These are phyloP conservation scores for Fregetta grallaria DNA, from an alignment of 2,113 vertebrate genomes.

Conservation along the genomic window DNA sequence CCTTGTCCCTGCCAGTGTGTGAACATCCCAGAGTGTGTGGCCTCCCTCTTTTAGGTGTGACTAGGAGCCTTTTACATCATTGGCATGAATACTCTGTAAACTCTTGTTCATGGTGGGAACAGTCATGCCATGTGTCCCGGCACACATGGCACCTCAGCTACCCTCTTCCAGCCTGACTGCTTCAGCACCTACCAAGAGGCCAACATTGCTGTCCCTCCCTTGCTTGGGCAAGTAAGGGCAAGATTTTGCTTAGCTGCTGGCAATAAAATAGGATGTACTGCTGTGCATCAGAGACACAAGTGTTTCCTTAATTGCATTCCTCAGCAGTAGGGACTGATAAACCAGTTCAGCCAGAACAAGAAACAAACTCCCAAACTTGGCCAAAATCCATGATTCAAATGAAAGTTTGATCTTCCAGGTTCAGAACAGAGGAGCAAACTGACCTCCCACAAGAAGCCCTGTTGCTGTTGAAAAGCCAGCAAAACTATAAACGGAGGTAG, in stretches of 20 bases:
- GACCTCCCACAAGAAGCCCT: background rate
- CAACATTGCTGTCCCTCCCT: background rate
- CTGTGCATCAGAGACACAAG: background rate
- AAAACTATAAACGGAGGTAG: background rate
- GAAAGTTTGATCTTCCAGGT: background rate
- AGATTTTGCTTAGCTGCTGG: background rate
- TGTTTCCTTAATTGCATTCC: background rate
- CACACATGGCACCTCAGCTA: background rate
- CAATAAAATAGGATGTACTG: background rate
- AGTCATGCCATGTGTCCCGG: background rate
- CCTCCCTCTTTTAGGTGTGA: background rate
- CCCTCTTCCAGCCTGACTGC: background rate
- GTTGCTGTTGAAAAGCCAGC: background rate
- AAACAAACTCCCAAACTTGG: background rate
- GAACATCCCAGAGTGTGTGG: background rate
- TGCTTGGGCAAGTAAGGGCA: slow-evolving; percentile 6
- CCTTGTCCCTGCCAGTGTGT: background rate
- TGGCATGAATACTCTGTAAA: background rate
- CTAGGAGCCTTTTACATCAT: background rate
- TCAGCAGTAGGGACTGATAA: slow-evolving; percentile 21
- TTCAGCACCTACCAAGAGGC: background rate
- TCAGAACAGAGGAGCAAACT: background rate
- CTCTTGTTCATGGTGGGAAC: background rate
- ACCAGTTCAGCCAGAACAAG: slow-evolving; percentile 9
- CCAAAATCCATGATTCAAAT: background rate